Evolutionary conservation across 92 coral and sea anemone species (phyloP), one percentile per base, ranked within the genome.

Genomic region (Porites lobata): DNA sequence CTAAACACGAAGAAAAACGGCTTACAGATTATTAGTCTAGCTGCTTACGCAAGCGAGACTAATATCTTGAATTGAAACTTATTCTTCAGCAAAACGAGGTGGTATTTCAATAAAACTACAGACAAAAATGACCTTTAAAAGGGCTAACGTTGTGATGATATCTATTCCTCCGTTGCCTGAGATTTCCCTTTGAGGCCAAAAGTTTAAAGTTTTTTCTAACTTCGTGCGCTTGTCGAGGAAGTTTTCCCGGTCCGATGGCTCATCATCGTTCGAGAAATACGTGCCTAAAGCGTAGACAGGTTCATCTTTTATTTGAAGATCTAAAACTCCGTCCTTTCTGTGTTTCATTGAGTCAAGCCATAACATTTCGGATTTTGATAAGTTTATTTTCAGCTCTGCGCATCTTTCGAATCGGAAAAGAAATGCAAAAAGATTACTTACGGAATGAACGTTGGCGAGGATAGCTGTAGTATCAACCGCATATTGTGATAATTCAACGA

Each of bases 321-420:
- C 14, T 4, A 1, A 51, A 59, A 79, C n/a, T 11, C 19, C 18
- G 11, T 79, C 72, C 8, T 15, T 64, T 8, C 77, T 50, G 58
- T n/a, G 22, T 6, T 24, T 14, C 26, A 72, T 7, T 15, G 77
- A 72, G 3, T 18, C 58, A 72, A 72, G 80, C 80, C 51, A 76
- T 17, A 69, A 11, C 77, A 56, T 67, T 81, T 53, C 86, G 22
- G 86, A 65, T 47, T 81, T 81, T 50, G 86, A 3, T 68, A 18
- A 26, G 24, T 81, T 67, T 32, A 81, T 68, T 68, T 79, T 62
- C n/a, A 81, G 21, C 4, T 77, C 54, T 7, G 86, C 52, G 51
- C 66, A 76, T 38, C 22, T 76, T 76, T 76, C 50, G 8, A 76
- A 76, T 6, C n/a, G 68, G 14, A 61, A 85, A 43, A 59, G 58